Conservation (phyloP, 2,888 invertebrate genomes). For the Spisula subtruncata region DNA sequence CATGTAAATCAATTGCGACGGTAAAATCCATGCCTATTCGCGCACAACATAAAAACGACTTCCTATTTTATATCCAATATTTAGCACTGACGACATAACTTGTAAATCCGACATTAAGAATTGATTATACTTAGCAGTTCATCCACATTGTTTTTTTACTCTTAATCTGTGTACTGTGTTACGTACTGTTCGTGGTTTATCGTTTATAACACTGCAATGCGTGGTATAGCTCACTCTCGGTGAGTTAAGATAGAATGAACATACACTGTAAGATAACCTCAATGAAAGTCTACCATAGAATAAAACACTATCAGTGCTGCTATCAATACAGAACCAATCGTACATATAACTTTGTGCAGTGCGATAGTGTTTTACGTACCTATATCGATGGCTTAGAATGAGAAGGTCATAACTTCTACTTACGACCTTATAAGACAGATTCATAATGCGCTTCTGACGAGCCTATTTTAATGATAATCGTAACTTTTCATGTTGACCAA, state of each 20-base stretch:
- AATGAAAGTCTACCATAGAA: neutral
- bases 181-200: neutral
- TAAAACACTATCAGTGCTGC: neutral
- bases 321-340: conserved; percentile 18
- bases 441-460: no score
- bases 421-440: no score
- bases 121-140: neutral
- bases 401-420: no score
- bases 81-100: neutral
- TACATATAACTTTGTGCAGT: neutral
- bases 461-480: no score
- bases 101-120: neutral
- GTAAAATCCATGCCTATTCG: neutral
- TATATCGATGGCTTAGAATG: no score
- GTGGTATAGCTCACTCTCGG: neutral
- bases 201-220: neutral
- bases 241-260: neutral
- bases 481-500: no score
- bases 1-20: neutral
- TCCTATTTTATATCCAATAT: neutral
- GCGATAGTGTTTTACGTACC: neutral
- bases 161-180: neutral
- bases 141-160: neutral
- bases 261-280: neutral
- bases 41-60: neutral